Evolutionary conservation across 2,888 invertebrate species (phyloP), one percentile per base, ranked within the genome.

Genomic region (Brachylomia viminalis): DNA sequence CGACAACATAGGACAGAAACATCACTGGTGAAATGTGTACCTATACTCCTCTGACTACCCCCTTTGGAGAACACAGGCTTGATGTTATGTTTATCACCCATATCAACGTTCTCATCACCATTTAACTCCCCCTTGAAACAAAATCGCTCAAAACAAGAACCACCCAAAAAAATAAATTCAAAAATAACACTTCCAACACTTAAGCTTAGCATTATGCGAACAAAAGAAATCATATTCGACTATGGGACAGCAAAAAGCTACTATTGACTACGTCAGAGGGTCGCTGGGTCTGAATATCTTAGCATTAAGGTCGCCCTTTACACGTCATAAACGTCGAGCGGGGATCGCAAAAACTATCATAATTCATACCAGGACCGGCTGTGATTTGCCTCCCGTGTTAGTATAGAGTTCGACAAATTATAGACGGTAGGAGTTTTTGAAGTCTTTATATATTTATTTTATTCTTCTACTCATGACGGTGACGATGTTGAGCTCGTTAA

Each of bases 331-430:
- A 93, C 89, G 92, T 91, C 90, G 86, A 80, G 86, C 72, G 89
- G 86, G 84, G 85, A 84, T 88, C 87, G 90, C 92, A 92, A 92
- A 92, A 93, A 93, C 93, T 92, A 92, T 92, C 93, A 93, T 93
- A 93, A 93, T 90, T 93, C 93, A 92, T 90, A 90, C 87, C 85
- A 30, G 86, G 84, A 85, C 85, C 87, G 90, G 88, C 88, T 91
- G 91, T 91, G 92, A 92, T 92, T 92, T 90, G 88, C 86, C 86
- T 87, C 77, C 69, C 74, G 73, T 81, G 80, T 84, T 80, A 68
- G 47, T 33, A 61, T 78, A 79, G 88, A 88, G 56, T 27, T 61
- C 13, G 42, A 80, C 5, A 73, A 8, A 13, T 15, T 27, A 27
- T 77, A 85, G 85, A 87, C 10, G 42, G 42, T 42, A 10, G 7